A percentile compares a stretch with the other conserved stretches of the same genome.
phyloP scores from a whole-genome alignment of 2,888 invertebrate genomes.

The Athalia rosae region DNA sequence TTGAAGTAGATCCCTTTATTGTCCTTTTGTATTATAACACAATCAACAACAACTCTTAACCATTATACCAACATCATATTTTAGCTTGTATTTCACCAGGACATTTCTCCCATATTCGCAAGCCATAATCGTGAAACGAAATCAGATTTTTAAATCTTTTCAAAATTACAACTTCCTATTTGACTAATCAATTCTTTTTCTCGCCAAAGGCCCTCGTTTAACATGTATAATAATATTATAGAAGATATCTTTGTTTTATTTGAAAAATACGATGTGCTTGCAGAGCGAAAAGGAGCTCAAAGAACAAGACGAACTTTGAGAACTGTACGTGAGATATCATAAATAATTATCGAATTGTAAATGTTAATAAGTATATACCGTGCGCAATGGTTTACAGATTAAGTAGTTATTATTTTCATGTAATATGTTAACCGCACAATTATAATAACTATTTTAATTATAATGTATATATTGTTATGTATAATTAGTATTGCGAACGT shows the following conservation, averaged over 20 bases:
- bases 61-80: slow-evolving; percentile 54
- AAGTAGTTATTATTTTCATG: slow-evolving; percentile 43
- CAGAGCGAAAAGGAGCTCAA: slow-evolving; percentile 9
- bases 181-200: slow-evolving; percentile 17
- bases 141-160: neutral
- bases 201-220: slow-evolving; percentile 12
- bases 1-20: slow-evolving; percentile 60
- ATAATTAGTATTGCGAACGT: slow-evolving; percentile 9
- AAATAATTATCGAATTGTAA: slow-evolving; percentile 2
- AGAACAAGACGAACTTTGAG: slow-evolving; percentile 10
- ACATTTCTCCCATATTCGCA: neutral
- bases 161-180: neutral
- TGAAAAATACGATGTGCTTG: slow-evolving; percentile 15
- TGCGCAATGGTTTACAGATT: slow-evolving; percentile 37
- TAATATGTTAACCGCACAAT: slow-evolving; percentile 34
- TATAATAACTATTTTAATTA: slow-evolving; percentile 10
- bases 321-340: slow-evolving; percentile 10
- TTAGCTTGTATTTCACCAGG: slow-evolving; percentile 47
- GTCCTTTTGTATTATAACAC: slow-evolving; percentile 62
- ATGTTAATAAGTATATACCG: slow-evolving; percentile 32
- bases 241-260: neutral
- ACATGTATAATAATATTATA: slow-evolving; percentile 8
- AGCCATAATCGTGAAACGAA: neutral
- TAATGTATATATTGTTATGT: slow-evolving; percentile 48
- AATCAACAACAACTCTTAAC: slow-evolving; percentile 61